A percentile compares a stretch with the other conserved stretches of the same genome.
Conservation (phyloP, 2,888 invertebrate species). For the Thera obeliscata region DNA sequence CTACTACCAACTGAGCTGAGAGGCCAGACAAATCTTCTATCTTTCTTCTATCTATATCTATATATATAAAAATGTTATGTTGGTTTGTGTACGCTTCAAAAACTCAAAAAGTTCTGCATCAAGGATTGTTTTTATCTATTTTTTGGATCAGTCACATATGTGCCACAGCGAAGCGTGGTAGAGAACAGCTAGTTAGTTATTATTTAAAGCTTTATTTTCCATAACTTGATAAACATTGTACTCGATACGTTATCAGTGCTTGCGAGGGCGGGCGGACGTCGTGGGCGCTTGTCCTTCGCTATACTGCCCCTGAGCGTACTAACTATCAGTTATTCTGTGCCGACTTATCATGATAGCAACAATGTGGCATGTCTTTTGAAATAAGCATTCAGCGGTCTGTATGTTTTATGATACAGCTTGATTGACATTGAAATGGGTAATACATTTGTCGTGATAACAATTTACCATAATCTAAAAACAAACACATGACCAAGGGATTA, state of each 20-base stretch:
- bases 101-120: too few species aligned
- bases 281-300: constrained; percentile 78
- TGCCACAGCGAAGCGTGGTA: neutral
- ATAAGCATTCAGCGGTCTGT: constrained; percentile 25
- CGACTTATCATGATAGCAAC: constrained; percentile 50
- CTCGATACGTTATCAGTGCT: constrained; percentile 64
- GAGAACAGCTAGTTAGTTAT: neutral
- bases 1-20: too few species aligned
- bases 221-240: constrained; percentile 42
- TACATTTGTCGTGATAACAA: constrained; percentile 8
- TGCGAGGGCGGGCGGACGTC: constrained; percentile 57
- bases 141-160: too few species aligned
- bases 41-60: too few species aligned
- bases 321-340: constrained; percentile 19
- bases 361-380: constrained; percentile 53
- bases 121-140: too few species aligned
- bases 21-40: too few species aligned
- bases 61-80: too few species aligned
- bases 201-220: constrained; percentile 17
- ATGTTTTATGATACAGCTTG: constrained; percentile 19
- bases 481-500: neutral
- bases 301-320: constrained; percentile 61
- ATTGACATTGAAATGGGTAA: constrained; percentile 34
- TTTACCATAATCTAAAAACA: neutral
- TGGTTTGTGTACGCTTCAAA: too few species aligned